These are phyloP conservation scores for Malurus melanocephalus DNA, from an alignment of 2,113 vertebrate species.

Conservation along the genomic window DNA sequence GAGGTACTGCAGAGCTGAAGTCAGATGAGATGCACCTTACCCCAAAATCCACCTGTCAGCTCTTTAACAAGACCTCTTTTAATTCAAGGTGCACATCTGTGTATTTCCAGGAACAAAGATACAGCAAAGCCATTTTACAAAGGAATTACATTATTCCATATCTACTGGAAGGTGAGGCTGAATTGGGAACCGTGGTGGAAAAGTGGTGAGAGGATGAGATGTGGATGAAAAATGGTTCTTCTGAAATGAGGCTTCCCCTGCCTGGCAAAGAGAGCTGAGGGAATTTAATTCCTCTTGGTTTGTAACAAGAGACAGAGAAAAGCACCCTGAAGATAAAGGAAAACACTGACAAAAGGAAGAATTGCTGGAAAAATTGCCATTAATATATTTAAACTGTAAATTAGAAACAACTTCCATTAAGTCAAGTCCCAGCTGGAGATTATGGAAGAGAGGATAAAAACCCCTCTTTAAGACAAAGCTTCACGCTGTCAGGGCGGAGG, in stretches of 20 bases:
- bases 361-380: not conserved
- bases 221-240: not conserved
- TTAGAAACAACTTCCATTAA: not conserved
- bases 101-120: not conserved
- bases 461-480: not conserved
- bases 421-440: not conserved
- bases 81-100: not conserved
- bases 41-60: not conserved
- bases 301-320: not conserved
- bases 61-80: not conserved
- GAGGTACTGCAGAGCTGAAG: not conserved
- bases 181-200: not conserved
- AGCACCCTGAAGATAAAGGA: not conserved
- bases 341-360: not conserved
- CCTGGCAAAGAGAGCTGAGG: not conserved
- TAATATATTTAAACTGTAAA: conserved; percentile 15
- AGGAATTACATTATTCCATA: not conserved
- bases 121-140: not conserved
- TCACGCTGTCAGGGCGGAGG: not conserved
- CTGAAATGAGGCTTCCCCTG: not conserved
- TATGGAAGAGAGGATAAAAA: not conserved
- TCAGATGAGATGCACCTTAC: not conserved
- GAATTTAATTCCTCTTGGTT: not conserved
- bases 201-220: not conserved
- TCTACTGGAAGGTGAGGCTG: not conserved